These are phyloP conservation scores for Echinops telfairi DNA, from an alignment of 2,113 vertebrate species.

Conservation along the genomic window DNA sequence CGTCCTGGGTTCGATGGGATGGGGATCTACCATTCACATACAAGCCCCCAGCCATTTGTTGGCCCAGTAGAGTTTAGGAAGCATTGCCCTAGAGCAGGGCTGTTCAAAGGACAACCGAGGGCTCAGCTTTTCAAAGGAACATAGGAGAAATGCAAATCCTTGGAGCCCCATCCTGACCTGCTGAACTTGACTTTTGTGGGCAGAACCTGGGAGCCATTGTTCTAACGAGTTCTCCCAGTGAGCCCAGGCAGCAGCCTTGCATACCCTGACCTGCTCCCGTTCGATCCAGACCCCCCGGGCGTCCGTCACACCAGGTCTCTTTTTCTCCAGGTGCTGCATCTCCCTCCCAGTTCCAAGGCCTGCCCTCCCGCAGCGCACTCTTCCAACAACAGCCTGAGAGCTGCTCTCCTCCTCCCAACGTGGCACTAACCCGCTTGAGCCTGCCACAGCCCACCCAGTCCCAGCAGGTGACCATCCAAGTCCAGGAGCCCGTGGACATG, in stretches of 20 bases:
- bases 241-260: neutral
- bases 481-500: conserved; percentile 94
- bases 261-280: neutral
- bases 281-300: neutral
- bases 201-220: no score
- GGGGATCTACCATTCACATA: neutral
- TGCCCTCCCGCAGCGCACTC: conserved; percentile 88
- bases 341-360: conserved; percentile 92
- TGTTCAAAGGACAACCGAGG: neutral
- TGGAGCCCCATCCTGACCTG: neutral
- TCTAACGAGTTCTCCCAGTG: no score
- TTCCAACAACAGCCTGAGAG: conserved; percentile 93
- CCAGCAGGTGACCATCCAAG: conserved; percentile 97
- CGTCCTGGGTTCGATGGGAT: neutral
- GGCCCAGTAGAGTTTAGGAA: neutral
- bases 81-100: neutral
- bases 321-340: conserved; percentile 88
- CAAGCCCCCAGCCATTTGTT: neutral
- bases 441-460: conserved; percentile 90
- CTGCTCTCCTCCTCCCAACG: conserved; percentile 92
- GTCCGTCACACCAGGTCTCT: conserved; percentile 28
- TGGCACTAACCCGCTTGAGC: conserved; percentile 91
- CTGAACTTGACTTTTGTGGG: neutral
- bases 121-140: neutral
- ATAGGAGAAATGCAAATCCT: neutral